Percentiles rank a stretch among this genome's conserved stretches.
Evolutionary conservation across 2,888 invertebrate genomes (phyloP).

Genomic region (Drosophila seclusa): DNA sequence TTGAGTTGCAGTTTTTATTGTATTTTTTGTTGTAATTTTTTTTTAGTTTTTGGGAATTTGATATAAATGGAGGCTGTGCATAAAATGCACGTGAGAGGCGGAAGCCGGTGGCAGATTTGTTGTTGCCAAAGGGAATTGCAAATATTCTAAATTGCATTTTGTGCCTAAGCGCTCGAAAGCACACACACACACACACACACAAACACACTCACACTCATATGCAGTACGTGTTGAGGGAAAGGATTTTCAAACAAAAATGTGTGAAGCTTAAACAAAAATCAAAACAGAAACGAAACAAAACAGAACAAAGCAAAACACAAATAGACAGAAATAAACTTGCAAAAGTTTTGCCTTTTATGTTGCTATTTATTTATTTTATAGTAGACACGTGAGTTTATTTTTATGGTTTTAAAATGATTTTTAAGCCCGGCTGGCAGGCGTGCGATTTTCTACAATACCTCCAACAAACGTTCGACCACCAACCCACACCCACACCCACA

Average conservation of each 20-base stretch:
- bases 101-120: constrained; percentile 49
- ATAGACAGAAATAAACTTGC: constrained; percentile 32
- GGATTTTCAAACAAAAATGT: constrained; percentile 74
- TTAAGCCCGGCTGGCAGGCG: constrained; percentile 59
- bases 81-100: constrained; percentile 27
- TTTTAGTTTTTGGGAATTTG: constrained; percentile 7
- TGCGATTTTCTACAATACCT: constrained; percentile 19
- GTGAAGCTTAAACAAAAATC: constrained; percentile 73
- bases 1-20: neutral
- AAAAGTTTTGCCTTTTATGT: constrained; percentile 49
- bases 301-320: constrained; percentile 19
- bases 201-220: constrained; percentile 24
- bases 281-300: constrained; percentile 45
- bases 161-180: constrained; percentile 48
- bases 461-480: constrained; percentile 8
- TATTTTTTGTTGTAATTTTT: neutral
- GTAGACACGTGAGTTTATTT: constrained; percentile 78
- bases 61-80: constrained; percentile 7
- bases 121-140: constrained; percentile 75
- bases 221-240: constrained; percentile 65
- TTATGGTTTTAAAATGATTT: constrained; percentile 82
- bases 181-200: constrained; percentile 23
- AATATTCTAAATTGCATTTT: constrained; percentile 80
- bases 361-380: constrained; percentile 73
- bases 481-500: neutral